Conservation (phyloP, 2,888 invertebrate species). For the Cinara cedri region DNA sequence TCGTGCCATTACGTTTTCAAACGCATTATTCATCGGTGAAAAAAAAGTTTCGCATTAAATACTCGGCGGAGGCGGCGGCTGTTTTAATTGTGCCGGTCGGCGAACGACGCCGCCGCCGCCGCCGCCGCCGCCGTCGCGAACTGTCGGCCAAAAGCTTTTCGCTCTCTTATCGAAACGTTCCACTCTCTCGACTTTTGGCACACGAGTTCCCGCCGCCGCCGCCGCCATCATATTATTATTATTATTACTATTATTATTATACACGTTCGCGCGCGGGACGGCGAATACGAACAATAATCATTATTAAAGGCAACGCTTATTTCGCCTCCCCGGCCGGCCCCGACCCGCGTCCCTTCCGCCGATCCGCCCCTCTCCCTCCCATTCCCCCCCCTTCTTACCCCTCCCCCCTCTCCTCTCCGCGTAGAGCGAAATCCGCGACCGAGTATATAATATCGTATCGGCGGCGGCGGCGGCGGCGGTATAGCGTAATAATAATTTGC, state of each 20-base stretch:
- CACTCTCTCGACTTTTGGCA: slow-evolving; percentile 56
- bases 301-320: slow-evolving; percentile 52
- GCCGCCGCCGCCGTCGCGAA: slow-evolving; percentile 23
- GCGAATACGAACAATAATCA: slow-evolving; percentile 27
- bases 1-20: too few species aligned
- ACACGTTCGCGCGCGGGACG: background rate
- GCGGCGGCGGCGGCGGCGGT: background rate
- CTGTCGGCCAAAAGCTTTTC: slow-evolving; percentile 53
- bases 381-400: too few species aligned
- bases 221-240: too few species aligned
- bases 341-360: slow-evolving; percentile 39
- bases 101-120: too few species aligned
- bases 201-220: slow-evolving; percentile 7
- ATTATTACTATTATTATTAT: too few species aligned
- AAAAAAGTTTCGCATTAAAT: slow-evolving; percentile 34
- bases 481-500: slow-evolving; percentile 9
- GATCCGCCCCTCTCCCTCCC: too few species aligned
- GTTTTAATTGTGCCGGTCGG: slow-evolving; percentile 54
- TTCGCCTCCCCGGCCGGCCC: background rate
- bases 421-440: background rate
- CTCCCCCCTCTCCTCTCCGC: background rate
- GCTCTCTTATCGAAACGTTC: slow-evolving; percentile 56
- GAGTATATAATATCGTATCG: background rate
- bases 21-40: slow-evolving; percentile 35
- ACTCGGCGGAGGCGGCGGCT: background rate